Conservation (phyloP, 2,797 vertebrate genomes). For the Masticophis lateralis region DNA sequence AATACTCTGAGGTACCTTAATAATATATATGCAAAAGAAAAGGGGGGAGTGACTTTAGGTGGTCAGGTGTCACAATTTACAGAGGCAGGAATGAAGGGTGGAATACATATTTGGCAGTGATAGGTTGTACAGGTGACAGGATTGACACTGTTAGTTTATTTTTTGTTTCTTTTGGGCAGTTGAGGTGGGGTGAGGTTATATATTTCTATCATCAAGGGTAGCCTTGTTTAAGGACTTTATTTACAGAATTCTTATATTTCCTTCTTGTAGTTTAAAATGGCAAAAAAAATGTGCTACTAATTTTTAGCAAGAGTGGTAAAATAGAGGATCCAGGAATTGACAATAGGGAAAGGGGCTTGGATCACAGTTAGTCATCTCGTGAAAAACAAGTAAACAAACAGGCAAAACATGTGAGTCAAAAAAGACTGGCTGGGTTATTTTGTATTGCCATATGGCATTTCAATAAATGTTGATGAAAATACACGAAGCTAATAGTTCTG, state of each 20-base stretch:
- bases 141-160: neutral
- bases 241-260: neutral
- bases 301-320: neutral
- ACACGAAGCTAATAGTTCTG: neutral
- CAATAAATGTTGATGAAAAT: neutral
- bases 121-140: neutral
- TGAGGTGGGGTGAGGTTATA: neutral
- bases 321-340: neutral
- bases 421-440: neutral
- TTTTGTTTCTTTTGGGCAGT: neutral
- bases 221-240: neutral
- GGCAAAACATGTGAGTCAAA: neutral
- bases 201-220: neutral
- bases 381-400: neutral
- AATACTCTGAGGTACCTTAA: too few species aligned
- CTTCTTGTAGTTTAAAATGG: neutral
- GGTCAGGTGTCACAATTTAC: neutral
- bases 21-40: neutral
- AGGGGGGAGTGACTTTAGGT: neutral
- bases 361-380: neutral
- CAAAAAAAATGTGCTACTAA: neutral
- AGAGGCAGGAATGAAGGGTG: neutral
- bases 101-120: neutral
- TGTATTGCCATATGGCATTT: neutral
- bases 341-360: neutral